Evolutionary conservation across 2,797 vertebrate species (phyloP), one percentile per base, ranked within the genome.

Genomic region (Simalia tracyae): DNA sequence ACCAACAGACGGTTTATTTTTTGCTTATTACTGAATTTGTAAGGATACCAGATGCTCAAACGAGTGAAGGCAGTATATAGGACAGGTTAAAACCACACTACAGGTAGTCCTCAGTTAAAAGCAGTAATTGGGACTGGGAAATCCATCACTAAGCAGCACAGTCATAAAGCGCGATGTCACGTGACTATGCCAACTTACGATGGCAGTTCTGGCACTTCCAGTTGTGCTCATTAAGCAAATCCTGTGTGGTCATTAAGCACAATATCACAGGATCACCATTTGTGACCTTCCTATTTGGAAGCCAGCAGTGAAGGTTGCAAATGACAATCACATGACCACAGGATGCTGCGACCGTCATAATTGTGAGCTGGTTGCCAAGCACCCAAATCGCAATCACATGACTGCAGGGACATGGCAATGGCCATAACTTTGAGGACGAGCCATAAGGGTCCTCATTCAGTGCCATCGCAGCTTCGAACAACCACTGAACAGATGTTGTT

Each of bases 1-100:
- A 92, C 85, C 24, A 94, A 94, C 28, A 10, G 26, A n/a, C n/a
- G 26, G 63, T 12, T 66, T n/a, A n/a, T n/a, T 12, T n/a, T 76
- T 42, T 42, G 22, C 36, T 4, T 46, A 46, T 46, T 24, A 22
- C 19, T 42, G 19, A 24, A 46, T 81, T 81, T 46, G 9, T 81
- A 81, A 81, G 36, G 72, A 11, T 81, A 19, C 19, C 72, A 24
- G 19, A 9, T 24, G 36, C 72, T 81, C 19, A 81, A 81, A 46
- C 46, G 19, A 9, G 19, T 46, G 3, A 81, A 81, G 36, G 19
- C 19, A 46, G 36, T 81, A 81, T 81, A 36, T 46, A 81, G 36
- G 9, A 46, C 46, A 81, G 46, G 72, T 81, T 81, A 81, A 42
- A 76, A 76, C 72, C 36, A 24, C 24, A 46, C 8, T 46, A 46